Evolutionary conservation across 2,113 vertebrate genomes (phyloP), one percentile per base, ranked within the genome.

Genomic region (Leptobrachium leishanense): DNA sequence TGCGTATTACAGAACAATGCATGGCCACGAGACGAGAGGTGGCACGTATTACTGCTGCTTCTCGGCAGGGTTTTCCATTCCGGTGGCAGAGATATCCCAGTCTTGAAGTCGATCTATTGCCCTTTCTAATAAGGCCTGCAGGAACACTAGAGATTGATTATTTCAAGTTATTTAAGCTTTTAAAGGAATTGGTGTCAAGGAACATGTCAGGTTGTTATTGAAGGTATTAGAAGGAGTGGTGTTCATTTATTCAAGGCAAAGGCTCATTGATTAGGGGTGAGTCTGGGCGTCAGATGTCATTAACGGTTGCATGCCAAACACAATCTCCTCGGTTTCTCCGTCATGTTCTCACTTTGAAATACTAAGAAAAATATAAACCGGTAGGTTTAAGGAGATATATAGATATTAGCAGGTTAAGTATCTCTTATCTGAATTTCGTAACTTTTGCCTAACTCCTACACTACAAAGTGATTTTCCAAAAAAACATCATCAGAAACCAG

Each of bases 101-200:
- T 59, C 15, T 41, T 68, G n/a, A 46, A 8, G 53, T 53, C 57
- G 53, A 69, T 43, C 75, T 57, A 69, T 59, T n/a, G 75, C 53
- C 66, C 53, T 31, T 31, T 13, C 75, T 77, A 77, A 77, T 59
- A 8, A 59, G 68, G 43, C 75, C 75, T 66, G 12, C 53, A 44
- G 75, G 75, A 57, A 43, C 41, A 68, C 65, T 41, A 10, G 41
- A 69, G 41, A 77, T 77, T 77, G 75, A 77, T 77, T 77, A 57
- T 68, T 76, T 63, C 10, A 54, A 50, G 64, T 76, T 76, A 68
- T 43, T 69, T 77, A 77, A 69, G 75, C 75, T 77, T 77, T 77
- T 77, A 77, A 68, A 77, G 75, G 57, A 77, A 77, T 77, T 77
- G 75, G 75, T 77, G 75, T 77, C 66, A 77, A 39, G 75, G 15